Evolutionary conservation across 2,888 invertebrate genomes (phyloP), one percentile per base, ranked within the genome.

Genomic region (Pomacea canaliculata): DNA sequence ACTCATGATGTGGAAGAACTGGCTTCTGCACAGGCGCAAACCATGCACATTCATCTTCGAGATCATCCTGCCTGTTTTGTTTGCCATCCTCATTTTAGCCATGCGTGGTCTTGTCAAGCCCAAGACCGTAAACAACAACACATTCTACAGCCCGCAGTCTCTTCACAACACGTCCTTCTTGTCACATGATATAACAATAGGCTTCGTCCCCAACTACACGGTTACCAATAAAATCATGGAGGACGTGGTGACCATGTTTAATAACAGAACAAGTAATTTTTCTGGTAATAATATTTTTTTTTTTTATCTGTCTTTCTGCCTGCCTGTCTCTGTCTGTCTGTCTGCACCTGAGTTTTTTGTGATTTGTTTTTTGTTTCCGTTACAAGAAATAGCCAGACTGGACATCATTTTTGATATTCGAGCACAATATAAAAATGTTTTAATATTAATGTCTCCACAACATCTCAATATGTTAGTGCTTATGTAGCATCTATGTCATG

Each of bases 1-100:
- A 5, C 79, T 87, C n/a, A 79, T 87, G 46, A 67, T 87, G 62
- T 86, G 87, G 87, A 87, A 87, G 73, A 86, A 87, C 75, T 84
- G 82, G 71, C 77, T 82, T 0, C 70, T 87, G 51, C 85, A 86
- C 71, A 81, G 80, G 27, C 78, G 86, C 0, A 84, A 83, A 72
- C 78, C 83, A 46, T 82, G 82, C 70, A 84, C 86, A 37, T 81
- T 85, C 9, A 76, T 85, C 1, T 87, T 87, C 75, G 86, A 87
- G 76, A 77, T 87, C 71, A 19, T 85, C 10, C 76, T 86, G 12
- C 87, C 86, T 2, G 13, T 87, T 13, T 76, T 82, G 19, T 87
- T 85, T 73, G 86, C 86, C 8, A 27, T 77, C 16, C 56, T 87
- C 12, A 59, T 87, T 46, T 56, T 87, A 19, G 60, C 82, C 49